Percentiles rank a stretch among this genome's conserved stretches.
Conservation (phyloP, 35 echinoderm and acorn worm genomes). For the Ophioderma brevispina region DNA sequence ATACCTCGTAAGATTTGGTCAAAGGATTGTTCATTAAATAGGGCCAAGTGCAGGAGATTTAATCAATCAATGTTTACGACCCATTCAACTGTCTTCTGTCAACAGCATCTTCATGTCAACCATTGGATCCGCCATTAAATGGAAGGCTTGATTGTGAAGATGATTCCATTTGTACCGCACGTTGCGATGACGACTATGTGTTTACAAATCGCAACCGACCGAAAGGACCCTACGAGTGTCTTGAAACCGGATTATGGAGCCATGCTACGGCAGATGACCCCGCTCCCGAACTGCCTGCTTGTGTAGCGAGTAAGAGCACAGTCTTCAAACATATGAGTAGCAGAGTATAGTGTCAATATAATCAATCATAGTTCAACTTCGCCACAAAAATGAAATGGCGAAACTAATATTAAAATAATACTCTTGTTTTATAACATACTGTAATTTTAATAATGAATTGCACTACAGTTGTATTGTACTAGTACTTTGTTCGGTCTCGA, state of each 20-base stretch:
- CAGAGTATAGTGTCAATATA: too few species aligned
- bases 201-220: constrained; percentile 3
- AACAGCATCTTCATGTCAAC: background rate
- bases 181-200: constrained; percentile 11
- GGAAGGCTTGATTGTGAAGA: constrained; percentile 5
- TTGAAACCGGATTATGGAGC: background rate
- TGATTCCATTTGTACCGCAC: background rate
- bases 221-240: background rate
- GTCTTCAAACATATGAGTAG: too few species aligned
- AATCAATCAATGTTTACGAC: too few species aligned
- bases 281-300: background rate
- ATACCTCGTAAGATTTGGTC: background rate
- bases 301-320: constrained; percentile 16
- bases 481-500: too few species aligned
- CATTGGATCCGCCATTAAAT: background rate
- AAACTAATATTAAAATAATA: too few species aligned
- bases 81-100: too few species aligned
- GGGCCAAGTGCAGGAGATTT: too few species aligned
- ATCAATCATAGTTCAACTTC: too few species aligned
- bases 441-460: too few species aligned
- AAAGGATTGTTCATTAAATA: background rate
- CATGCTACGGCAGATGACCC: background rate
- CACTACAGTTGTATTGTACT: too few species aligned
- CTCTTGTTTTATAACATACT: too few species aligned
- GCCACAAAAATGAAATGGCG: too few species aligned